Evolutionary conservation across 2,113 vertebrate genomes (phyloP).

Genomic region (Hyperoodon ampullatus): DNA sequence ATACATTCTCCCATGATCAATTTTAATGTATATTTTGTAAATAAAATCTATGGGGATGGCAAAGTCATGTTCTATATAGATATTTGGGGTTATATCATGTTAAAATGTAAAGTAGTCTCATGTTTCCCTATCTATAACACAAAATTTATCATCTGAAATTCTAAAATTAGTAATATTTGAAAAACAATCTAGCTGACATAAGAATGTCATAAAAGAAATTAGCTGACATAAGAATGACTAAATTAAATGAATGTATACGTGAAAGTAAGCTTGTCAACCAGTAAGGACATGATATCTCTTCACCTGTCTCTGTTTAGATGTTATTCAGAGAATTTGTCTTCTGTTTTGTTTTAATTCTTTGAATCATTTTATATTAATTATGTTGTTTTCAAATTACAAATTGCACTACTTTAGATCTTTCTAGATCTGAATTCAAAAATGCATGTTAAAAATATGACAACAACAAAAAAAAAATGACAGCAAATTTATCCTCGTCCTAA

Average conservation of each 20-base stretch:
- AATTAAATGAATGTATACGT: neutral
- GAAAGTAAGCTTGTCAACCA: neutral
- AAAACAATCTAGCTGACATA: neutral
- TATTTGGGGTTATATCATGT: neutral
- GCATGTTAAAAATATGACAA: conserved; percentile 33
- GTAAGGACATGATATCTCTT: neutral
- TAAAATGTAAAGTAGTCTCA: conserved; percentile 5
- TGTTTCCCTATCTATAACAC: neutral
- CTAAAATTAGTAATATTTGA: neutral
- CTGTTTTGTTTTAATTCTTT: conserved; percentile 30
- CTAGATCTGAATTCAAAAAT: conserved; percentile 39
- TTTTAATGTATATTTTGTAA: conserved; percentile 19
- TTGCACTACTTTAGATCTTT: neutral
- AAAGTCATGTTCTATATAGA: neutral
- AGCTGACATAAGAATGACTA: neutral
- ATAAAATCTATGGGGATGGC: neutral
- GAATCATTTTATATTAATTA: conserved; percentile 34
- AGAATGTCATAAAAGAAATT: neutral
- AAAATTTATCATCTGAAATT: neutral
- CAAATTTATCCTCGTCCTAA: neutral
- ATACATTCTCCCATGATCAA: neutral
- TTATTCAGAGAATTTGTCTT: neutral
- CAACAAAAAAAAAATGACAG: neutral
- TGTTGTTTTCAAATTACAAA: conserved; percentile 30
- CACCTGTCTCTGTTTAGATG: neutral